Evolutionary conservation across 1,140 invertebrate genomes (phyloP), one percentile per base, ranked within the genome.

Genomic region (Neodiprion lecontei): DNA sequence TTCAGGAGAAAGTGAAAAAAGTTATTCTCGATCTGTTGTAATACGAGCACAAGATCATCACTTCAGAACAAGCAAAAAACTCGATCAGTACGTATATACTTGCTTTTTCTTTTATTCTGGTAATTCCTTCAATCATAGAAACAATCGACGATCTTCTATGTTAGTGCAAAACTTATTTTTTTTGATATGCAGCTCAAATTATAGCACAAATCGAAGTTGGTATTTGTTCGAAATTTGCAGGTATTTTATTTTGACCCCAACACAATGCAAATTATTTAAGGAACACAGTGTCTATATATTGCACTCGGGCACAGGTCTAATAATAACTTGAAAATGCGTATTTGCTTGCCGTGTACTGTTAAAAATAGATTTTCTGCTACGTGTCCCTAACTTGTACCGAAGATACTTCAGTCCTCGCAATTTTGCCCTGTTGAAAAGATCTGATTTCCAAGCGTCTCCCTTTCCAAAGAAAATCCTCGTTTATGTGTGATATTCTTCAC

Each of bases 21-120:
- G 84, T 73, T 87, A 86, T 14, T 87, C 84, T 8, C 81, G 83
- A 72, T 89, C 88, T 0, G 81, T 89, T 21, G 85, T 88, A 14
- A 80, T 89, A 11, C 79, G 85, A 66, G 84, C 85, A 1, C 80
- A 87, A 40, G 75, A 85, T 77, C 80, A 80, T 77, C 78, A 82
- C 67, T 81, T 87, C 23, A 85, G 87, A 75, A 83, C 82, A 17
- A 83, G 86, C 0, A 87, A 85, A 23, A 88, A 88, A 74, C 80
- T 88, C 0, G 86, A 88, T 75, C 85, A 88, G 88, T 89, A 75
- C 86, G 87, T 23, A 28, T 47, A 69, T 21, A 69, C 11, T 28
- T 14, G 61, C 14, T n/a, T 21, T 21, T 21, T 66, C 1, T 66
- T 66, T 66, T 21, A 21, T 66, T 66, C 2, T 40, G 28, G 28